Conservation (phyloP, 1,140 invertebrate species). For the Tachypleus tridentatus region DNA sequence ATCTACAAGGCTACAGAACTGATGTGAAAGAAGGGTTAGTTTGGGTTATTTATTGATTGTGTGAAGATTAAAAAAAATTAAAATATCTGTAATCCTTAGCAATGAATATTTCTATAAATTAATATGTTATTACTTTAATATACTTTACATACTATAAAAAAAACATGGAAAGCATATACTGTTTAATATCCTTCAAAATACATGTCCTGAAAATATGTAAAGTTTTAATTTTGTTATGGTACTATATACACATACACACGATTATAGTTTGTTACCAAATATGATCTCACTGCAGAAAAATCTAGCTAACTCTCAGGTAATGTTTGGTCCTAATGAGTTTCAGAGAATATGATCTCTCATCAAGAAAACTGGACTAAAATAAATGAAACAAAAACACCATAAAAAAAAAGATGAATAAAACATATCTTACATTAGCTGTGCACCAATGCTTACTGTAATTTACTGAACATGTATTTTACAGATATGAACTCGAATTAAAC, state of each 20-base stretch:
- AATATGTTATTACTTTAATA: background rate
- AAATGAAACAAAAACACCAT: background rate
- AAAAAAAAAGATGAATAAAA: background rate
- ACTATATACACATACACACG: too few species aligned
- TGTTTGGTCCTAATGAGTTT: background rate
- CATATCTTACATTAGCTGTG: background rate
- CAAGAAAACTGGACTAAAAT: background rate
- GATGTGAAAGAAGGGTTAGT: conserved; percentile 35
- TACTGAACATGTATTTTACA: background rate
- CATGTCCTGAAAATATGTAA: background rate
- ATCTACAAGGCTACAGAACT: conserved; percentile 37
- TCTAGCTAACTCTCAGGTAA: background rate
- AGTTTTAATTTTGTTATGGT: background rate
- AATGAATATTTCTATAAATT: background rate
- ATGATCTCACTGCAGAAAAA: too few species aligned
- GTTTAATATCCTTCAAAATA: background rate
- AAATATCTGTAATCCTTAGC: background rate
- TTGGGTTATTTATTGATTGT: background rate
- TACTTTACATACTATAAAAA: background rate
- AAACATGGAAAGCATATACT: background rate
- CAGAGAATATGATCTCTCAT: background rate
- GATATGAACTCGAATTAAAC: background rate
- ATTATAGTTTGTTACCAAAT: too few species aligned
- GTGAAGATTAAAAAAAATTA: background rate
- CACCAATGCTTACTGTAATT: background rate